A percentile compares a stretch with the other conserved stretches of the same genome.
phyloP scores from a whole-genome alignment of 2,888 invertebrate species.

The Galerucella nymphaeae region DNA sequence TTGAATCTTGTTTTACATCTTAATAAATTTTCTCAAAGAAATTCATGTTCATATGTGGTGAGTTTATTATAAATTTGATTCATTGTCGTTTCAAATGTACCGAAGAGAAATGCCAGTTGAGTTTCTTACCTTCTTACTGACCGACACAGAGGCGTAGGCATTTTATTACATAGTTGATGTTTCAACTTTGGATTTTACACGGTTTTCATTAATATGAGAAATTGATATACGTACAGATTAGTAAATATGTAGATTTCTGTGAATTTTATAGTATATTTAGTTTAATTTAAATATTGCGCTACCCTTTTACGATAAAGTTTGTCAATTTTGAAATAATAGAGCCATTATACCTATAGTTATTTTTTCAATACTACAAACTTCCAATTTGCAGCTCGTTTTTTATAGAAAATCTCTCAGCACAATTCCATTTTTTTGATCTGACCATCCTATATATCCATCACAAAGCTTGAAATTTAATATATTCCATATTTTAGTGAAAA shows the following conservation, averaged over 20 bases:
- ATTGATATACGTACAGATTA: not conserved
- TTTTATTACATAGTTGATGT: constrained; percentile 8
- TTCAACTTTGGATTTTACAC: not conserved
- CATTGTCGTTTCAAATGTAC: not conserved
- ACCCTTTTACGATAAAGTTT: no score
- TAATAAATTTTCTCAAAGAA: not conserved
- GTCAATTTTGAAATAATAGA: no score
- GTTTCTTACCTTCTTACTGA: constrained; percentile 20
- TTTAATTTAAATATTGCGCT: no score
- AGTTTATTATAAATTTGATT: not conserved
- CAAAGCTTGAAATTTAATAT: not conserved
- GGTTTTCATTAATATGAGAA: constrained; percentile 2
- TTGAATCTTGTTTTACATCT: not conserved
- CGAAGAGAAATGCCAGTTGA: constrained; percentile 9
- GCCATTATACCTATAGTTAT: no score
- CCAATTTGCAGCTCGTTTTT: no score
- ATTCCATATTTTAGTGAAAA: not conserved
- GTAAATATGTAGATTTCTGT: no score
- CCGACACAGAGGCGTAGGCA: constrained; percentile 20
- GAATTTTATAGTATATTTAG: no score
- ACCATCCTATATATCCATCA: not conserved
- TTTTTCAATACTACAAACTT: no score
- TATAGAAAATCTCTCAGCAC: no score
- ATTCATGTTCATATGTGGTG: not conserved
- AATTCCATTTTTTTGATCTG: not conserved